Base-by-base conservation (phyloP, 2,888 invertebrate species). In the Timema cristinae region DNA sequence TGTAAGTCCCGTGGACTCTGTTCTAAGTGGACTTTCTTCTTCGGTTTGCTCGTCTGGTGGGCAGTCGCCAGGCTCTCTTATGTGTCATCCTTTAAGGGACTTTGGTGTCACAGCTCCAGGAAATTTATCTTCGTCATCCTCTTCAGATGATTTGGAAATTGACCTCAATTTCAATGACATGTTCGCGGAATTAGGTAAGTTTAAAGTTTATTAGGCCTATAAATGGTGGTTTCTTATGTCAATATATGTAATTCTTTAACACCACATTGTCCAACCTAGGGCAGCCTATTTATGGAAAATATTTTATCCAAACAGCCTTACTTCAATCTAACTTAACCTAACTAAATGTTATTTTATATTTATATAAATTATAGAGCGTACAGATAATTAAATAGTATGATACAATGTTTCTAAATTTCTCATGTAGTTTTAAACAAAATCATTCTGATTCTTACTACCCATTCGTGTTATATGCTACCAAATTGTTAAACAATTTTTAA, bases 71-170 rank as follows among this genome's bases (percentile, higher is more conserved):
- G 75, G 48, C 10, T 67, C 50, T 16, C n/a, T 67, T 9, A 13
- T 51, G 1, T 67, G 67, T 50, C 69, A 49, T 13, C 70, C 66
- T 13, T 16, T 56, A 6, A n/a, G 51, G 32, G 70, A 67, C 51
- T 70, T 70, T 54, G 48, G n/a, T 6, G 52, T 50, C 9, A 81
- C 52, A 80, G 81, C 11, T 50, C 88, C 89, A 0, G 85, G 88
- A 68, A 89, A 89, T 0, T 82, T 91, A 6, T 90, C 91, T 9
- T 89, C 91, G 0, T 90, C 90, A 54, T 92, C 92, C 61, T 92
- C 91, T 0, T 87, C 88, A 76, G 92, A 92, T 78, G 92, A 92
- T 77, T 82, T 86, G 63, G 82, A 84, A 71, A 81, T 84, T 66
- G 85, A 86, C 73, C 69, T 75, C 48, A 74, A 72, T 71, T 74